Conservation (phyloP, 2,113 vertebrate species). For the Nesogale talazaci region DNA sequence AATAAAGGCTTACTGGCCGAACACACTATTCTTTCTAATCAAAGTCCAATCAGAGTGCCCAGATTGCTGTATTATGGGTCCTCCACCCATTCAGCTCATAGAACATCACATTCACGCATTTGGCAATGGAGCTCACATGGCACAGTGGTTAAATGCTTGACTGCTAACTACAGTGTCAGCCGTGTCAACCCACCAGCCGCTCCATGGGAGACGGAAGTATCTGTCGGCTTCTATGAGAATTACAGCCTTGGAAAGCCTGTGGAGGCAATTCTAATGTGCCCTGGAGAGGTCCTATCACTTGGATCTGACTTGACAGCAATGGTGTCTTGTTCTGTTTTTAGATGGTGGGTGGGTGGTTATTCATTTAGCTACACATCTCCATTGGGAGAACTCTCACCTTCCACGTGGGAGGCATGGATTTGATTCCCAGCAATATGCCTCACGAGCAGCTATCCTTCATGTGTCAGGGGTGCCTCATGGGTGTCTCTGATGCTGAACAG, state of each 20-base stretch:
- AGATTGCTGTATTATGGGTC: not conserved
- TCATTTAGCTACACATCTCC: not conserved
- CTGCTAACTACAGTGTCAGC: not conserved
- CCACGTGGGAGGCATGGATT: not conserved
- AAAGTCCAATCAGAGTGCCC: not conserved
- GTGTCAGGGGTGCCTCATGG: not conserved
- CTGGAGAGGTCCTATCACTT: not conserved
- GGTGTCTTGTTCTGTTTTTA: not conserved
- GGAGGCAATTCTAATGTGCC: not conserved
- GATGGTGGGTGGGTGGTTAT: not conserved
- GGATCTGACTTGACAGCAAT: not conserved
- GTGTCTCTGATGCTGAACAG: not conserved
- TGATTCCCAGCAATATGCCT: not conserved
- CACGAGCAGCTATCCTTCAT: not conserved
- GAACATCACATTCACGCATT: not conserved
- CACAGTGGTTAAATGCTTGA: not conserved
- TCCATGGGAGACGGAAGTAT: not conserved
- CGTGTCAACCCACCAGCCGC: not conserved
- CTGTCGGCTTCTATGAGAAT: not conserved
- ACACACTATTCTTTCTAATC: not conserved
- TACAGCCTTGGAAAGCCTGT: not conserved
- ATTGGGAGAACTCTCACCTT: not conserved
- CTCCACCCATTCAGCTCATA: conserved; percentile 1
- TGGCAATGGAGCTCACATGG: not conserved
- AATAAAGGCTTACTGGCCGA: conserved; percentile 9